Conservation (phyloP, 2,888 invertebrate genomes). For the Orchesella flavescens region DNA sequence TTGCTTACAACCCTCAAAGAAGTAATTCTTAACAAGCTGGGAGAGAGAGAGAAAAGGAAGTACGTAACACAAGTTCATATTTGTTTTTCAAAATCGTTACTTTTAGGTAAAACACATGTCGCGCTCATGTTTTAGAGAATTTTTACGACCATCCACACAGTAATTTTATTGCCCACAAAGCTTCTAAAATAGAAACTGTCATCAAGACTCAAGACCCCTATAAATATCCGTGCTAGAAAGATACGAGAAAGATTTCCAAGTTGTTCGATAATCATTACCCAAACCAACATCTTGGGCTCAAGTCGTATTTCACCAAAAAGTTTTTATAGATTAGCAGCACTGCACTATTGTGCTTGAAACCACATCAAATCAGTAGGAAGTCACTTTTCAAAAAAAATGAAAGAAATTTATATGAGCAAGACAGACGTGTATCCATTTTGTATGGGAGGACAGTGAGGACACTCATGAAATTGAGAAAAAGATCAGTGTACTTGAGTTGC, state of each 20-base stretch:
- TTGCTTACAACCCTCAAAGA: constrained; percentile 25
- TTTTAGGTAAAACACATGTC: constrained; percentile 65
- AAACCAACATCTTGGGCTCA: constrained; percentile 5
- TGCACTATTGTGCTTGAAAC: constrained; percentile 10
- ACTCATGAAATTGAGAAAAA: neutral
- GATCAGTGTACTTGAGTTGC: neutral
- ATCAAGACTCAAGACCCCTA: constrained; percentile 59
- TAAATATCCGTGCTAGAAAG: constrained; percentile 45
- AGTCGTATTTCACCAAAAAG: neutral
- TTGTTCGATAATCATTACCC: constrained; percentile 56
- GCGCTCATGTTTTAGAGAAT: constrained; percentile 59
- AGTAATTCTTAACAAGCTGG: constrained; percentile 38
- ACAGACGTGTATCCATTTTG: too few species aligned
- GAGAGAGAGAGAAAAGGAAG: neutral
- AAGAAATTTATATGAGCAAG: constrained; percentile 28
- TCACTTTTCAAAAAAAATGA: constrained; percentile 39
- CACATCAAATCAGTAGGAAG: constrained; percentile 55
- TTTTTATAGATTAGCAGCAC: constrained; percentile 15
- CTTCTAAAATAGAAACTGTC: constrained; percentile 61
- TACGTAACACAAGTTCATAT: constrained; percentile 45
- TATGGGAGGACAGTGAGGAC: constrained; percentile 9
- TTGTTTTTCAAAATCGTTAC: constrained; percentile 59
- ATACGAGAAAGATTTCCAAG: constrained; percentile 47
- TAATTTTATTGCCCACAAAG: constrained; percentile 65
- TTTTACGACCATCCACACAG: constrained; percentile 59